Percentiles rank a stretch among this genome's conserved stretches.
phyloP scores from a whole-genome alignment of 2,888 invertebrate genomes.

The Lasioglossum oenotherae region DNA sequence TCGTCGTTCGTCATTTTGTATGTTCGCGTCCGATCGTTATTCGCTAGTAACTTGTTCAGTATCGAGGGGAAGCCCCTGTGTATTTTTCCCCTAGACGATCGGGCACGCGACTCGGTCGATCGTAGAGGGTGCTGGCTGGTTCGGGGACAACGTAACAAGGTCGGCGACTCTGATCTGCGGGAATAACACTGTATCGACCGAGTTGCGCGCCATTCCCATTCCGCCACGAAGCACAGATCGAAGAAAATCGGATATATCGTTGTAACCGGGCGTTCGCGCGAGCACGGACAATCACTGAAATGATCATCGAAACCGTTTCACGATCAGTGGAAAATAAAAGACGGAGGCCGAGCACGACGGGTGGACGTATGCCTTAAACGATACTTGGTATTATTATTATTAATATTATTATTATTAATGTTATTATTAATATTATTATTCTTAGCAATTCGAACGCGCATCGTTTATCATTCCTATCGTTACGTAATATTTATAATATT shows the following conservation, averaged over 20 bases:
- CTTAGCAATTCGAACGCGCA: slow-evolving; percentile 59
- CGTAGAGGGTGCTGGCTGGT: not conserved
- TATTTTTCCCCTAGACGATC: not conserved
- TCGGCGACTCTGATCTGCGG: not conserved
- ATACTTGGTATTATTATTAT: slow-evolving; percentile 38
- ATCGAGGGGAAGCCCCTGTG: not conserved
- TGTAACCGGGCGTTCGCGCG: slow-evolving; percentile 6
- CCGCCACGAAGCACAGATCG: slow-evolving; percentile 3
- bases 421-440: slow-evolving; percentile 41
- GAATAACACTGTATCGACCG: not conserved
- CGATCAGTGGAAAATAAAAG: slow-evolving; percentile 6
- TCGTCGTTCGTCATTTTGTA: slow-evolving; percentile 28
- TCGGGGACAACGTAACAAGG: not conserved
- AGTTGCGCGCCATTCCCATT: not conserved
- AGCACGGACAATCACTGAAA: slow-evolving; percentile 15
- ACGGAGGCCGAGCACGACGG: slow-evolving; percentile 42
- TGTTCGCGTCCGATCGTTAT: slow-evolving; percentile 4
- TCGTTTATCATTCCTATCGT: slow-evolving; percentile 43
- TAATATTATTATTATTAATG: slow-evolving; percentile 26
- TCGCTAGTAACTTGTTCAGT: not conserved
- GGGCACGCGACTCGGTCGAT: slow-evolving; percentile 14
- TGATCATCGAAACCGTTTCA: slow-evolving; percentile 6
- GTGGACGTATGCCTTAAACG: slow-evolving; percentile 43
- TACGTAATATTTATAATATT: slow-evolving; percentile 51
- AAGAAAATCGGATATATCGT: slow-evolving; percentile 24